These are phyloP conservation scores for Watsonalla binaria DNA, from an alignment of 2,888 invertebrate species.

Conservation along the genomic window DNA sequence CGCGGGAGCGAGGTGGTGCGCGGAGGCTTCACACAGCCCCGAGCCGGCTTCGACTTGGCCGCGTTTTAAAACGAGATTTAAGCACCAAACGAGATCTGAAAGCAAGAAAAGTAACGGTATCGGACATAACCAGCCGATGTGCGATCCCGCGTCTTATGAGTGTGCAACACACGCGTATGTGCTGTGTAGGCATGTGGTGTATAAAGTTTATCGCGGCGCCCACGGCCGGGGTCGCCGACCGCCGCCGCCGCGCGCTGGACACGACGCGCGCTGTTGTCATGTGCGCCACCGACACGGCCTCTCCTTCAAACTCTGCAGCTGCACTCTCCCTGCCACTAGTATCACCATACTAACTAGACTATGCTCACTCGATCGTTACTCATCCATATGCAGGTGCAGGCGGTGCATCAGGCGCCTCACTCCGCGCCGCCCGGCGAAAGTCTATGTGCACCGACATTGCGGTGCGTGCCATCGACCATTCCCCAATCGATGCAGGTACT, in stretches of 20 bases:
- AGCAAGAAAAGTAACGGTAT: conserved; percentile 54
- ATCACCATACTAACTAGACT: background rate
- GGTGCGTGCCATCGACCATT: too few species aligned
- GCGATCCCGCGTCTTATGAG: background rate
- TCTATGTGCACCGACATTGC: too few species aligned
- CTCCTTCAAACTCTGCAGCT: background rate
- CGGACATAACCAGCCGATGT: conserved; percentile 35
- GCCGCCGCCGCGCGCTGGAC: conserved; percentile 12
- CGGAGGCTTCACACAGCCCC: background rate
- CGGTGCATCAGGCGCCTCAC: too few species aligned
- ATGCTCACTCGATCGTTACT: too few species aligned
- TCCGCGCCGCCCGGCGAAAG: too few species aligned
- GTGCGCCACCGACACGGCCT: conserved; percentile 11
- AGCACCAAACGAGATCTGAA: conserved; percentile 48
- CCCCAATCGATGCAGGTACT: too few species aligned
- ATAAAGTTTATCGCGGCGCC: too few species aligned
- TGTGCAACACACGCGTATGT: conserved; percentile 7
- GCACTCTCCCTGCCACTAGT: background rate
- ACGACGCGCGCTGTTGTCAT: conserved; percentile 25
- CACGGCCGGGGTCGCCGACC: conserved; percentile 11
- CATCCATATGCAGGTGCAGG: too few species aligned
- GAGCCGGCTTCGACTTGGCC: background rate
- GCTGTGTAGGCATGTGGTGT: too few species aligned
- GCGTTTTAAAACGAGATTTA: conserved; percentile 40
- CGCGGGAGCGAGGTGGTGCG: background rate